Base-by-base conservation (phyloP, 92 coral and sea anemone species). In the Desmophyllum pertusum region DNA sequence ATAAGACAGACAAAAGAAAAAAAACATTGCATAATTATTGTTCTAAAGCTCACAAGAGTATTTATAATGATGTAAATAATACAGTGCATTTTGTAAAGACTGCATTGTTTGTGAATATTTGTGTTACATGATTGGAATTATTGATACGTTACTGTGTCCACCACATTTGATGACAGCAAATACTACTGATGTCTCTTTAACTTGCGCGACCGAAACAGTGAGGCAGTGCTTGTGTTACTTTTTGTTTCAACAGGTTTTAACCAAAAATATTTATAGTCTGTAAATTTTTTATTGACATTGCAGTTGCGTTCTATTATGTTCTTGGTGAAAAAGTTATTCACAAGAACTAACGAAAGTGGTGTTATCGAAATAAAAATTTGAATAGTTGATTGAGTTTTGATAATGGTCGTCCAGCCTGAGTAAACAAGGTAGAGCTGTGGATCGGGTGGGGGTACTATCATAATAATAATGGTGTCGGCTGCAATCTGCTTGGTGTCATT, bases 101-200 rank as follows among this genome's bases (percentile, higher is more conserved):
- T 14, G 33, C 42, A 38, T 70, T 13, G 19, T 70, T 70, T 70
- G 51, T 38, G 27, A 42, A 70, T 70, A 70, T 38, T 70, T 70
- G 38, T 23, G 10, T 59, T 8, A 25, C 15, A 2, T 67, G 42
- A 67, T 33, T 67, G 73, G 73, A 25, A 14, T 67, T 8, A 67
- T 5, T 36, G 73, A n/a, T 6, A 6, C 18, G 30, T n/a, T n/a
- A n/a, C 33, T 7, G 65, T 59, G 65, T 59, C 65, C 65, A 59
- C 65, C 30, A 31, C 30, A 7, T 2, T 25, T 59, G 64, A 31
- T 57, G 64, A 57, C 33, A 57, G 13, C 64, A 1, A 57, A 2
- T n/a, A n/a, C n/a, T n/a, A n/a, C 14, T 25, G 64, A 57, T n/a
- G 15, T 57, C 23, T n/a, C 33, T 3, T 23, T 25, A 9, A 57